Percentiles rank a stretch among this genome's conserved stretches.
These are phyloP conservation scores for Himalopsyche anomala DNA, from an alignment of 2,888 invertebrate genomes.

Conservation along the genomic window DNA sequence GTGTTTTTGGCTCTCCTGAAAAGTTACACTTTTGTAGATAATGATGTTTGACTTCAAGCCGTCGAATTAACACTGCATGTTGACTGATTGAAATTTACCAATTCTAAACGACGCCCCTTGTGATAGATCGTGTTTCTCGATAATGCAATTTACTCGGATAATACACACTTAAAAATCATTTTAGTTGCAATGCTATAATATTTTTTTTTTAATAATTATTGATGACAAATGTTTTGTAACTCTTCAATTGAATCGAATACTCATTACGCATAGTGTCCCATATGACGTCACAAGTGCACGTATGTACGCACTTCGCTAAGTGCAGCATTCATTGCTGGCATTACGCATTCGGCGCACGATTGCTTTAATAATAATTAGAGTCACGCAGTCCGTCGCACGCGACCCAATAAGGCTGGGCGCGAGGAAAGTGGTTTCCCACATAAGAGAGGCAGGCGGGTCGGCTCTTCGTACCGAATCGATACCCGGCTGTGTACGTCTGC, in stretches of 20 bases:
- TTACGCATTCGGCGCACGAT: slow-evolving; percentile 24
- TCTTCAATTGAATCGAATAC: not conserved
- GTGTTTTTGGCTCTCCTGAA: too few species aligned
- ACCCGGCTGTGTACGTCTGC: not conserved
- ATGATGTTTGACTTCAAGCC: too few species aligned
- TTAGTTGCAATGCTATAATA: too few species aligned
- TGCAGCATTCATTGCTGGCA: not conserved
- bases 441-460: not conserved
- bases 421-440: slow-evolving; percentile 31
- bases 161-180: too few species aligned
- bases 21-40: too few species aligned
- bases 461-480: not conserved
- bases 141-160: too few species aligned
- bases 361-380: slow-evolving; percentile 9
- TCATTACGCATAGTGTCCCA: not conserved
- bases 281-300: not conserved
- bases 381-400: slow-evolving; percentile 24
- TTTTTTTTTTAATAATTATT: too few species aligned
- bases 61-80: too few species aligned
- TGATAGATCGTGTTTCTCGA: too few species aligned
- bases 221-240: too few species aligned
- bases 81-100: too few species aligned
- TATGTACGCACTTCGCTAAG: not conserved
- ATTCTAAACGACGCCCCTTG: too few species aligned
- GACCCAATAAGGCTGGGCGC: not conserved